Conservation (phyloP, 2,797 vertebrate genomes). For the Merluccius polli region DNA sequence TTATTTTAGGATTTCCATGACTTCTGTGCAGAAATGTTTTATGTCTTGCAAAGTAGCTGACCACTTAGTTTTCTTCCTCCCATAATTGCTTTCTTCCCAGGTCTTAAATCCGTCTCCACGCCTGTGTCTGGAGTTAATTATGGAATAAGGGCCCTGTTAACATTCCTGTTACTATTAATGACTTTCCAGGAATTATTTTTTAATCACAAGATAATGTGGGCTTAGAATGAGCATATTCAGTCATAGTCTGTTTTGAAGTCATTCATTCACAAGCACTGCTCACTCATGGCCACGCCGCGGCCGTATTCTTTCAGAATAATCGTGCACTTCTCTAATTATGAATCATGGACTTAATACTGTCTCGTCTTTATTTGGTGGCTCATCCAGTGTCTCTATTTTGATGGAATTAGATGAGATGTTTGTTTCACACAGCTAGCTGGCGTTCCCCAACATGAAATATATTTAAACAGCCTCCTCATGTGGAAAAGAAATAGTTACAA, state of each 20-base stretch:
- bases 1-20: too few species aligned
- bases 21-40: too few species aligned
- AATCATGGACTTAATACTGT: conserved; percentile 18
- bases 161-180: conserved; percentile 25
- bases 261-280: conserved; percentile 28
- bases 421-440: too few species aligned
- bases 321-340: conserved; percentile 19
- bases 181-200: conserved; percentile 27
- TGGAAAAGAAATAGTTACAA: too few species aligned
- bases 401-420: neutral
- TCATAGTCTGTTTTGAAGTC: conserved; percentile 33
- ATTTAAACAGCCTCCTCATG: too few species aligned
- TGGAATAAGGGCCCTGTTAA: conserved; percentile 6
- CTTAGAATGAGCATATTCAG: conserved; percentile 21
- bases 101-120: neutral
- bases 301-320: conserved; percentile 12
- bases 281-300: neutral
- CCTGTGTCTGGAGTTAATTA: conserved; percentile 2
- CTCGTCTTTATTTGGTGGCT: conserved; percentile 6
- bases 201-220: conserved; percentile 39
- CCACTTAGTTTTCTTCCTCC: neutral
- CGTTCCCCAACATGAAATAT: too few species aligned
- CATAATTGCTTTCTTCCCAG: neutral
- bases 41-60: neutral
- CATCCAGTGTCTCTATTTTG: conserved; percentile 6